Base-by-base conservation (phyloP, 2,797 vertebrate species). In the Parauchenoglanis ngamensis region DNA sequence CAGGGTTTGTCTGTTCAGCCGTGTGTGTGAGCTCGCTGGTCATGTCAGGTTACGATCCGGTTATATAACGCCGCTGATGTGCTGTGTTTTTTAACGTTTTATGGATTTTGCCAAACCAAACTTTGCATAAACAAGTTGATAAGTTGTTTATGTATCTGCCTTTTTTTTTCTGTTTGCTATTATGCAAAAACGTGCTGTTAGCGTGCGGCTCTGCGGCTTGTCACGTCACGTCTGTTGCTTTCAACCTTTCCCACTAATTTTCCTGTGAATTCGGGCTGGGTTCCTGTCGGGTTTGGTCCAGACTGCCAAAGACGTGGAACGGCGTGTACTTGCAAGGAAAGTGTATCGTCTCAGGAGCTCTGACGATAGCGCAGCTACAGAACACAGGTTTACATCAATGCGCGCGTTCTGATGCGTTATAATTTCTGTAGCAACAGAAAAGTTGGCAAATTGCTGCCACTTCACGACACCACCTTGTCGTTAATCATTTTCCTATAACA, bases 21-120 rank as follows among this genome's bases (percentile, higher is more conserved):
- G n/a, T n/a, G 83, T 19, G 70, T 79, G 75, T 77, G 86, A 31
- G 54, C 31, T 81, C 54, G 57, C 83, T 63, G 10, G 31, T 79
- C 76, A 28, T 75, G 56, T 84, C 40, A 21, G 35, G 40, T 49
- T 46, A 15, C 28, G 31, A 21, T 67, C 78, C n/a, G 35, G 52
- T 79, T 84, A 81, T 28, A 21, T 75, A 56, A 87, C 23, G 8
- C 61, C 31, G 56, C 52, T 1, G n/a, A 35, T 25, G 40, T 40
- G 40, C n/a, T 23, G 12, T 23, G 1, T 28, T 35, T 17, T 83
- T 83, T 2, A 70, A 7, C 11, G 28, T 65, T 52, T 67, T 81
- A 28, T 70, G 40, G 35, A 6, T 59, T 25, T 56, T 31, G 44
- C n/a, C 54, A 61, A 40, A 59, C 35, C 23, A 21, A 28, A 28